phyloP scores from a whole-genome alignment of 2,113 vertebrate species.

The Embiotoca jacksoni region DNA sequence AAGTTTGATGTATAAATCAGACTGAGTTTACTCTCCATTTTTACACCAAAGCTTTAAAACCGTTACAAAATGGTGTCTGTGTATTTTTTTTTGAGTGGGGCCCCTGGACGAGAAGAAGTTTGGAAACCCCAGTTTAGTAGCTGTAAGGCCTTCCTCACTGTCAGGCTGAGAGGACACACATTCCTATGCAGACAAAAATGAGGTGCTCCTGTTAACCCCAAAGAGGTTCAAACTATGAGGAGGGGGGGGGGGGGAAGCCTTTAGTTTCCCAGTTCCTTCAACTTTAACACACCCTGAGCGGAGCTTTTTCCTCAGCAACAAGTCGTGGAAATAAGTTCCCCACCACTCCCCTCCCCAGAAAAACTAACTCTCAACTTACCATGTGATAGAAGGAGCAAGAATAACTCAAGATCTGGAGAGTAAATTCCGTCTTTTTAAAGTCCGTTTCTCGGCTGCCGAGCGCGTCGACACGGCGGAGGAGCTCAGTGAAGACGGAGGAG shows the following conservation, averaged over 20 bases:
- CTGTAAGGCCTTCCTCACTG: no score
- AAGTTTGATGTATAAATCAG: no score
- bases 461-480: no score
- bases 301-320: conserved; percentile 37
- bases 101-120: no score
- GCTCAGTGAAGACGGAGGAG: not conserved
- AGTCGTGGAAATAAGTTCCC: conserved; percentile 60
- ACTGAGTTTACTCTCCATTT: no score
- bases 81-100: no score
- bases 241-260: no score
- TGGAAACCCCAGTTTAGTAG: no score
- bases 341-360: conserved; percentile 68
- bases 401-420: conserved; percentile 26
- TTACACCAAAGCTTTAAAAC: no score
- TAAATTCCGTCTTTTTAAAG: conserved; percentile 58
- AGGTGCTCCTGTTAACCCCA: conserved; percentile 34
- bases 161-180: conserved; percentile 49
- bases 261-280: not conserved
- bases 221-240: not conserved
- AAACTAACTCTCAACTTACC: conserved; percentile 76
- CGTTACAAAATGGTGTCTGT: no score
- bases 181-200: conserved; percentile 70
- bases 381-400: conserved; percentile 74
- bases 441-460: no score
- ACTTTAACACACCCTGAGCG: not conserved